phyloP scores from a whole-genome alignment of 1,140 invertebrate species.

The Magallana angulata region DNA sequence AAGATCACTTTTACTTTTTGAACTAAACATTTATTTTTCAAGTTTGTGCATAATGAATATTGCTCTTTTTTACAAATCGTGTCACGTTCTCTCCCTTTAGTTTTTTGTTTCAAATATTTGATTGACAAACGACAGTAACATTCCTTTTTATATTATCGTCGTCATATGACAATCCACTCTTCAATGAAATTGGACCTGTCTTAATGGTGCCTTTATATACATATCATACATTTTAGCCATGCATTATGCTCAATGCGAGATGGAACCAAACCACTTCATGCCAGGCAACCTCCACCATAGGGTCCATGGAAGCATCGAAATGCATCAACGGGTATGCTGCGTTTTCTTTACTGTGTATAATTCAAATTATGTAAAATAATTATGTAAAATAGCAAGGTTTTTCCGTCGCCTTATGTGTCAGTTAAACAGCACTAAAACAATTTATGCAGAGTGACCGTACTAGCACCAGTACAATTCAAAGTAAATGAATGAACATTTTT shows the following conservation, averaged over 20 bases:
- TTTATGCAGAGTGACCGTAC: too few relatives aligned
- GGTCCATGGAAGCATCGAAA: constrained; percentile 8
- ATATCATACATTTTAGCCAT: background rate
- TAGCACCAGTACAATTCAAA: too few relatives aligned
- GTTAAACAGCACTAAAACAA: too few relatives aligned
- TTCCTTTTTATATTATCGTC: background rate
- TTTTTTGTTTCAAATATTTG: background rate
- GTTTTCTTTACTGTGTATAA: background rate
- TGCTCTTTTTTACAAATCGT: too few relatives aligned
- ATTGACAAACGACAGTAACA: background rate
- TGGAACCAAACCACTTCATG: background rate
- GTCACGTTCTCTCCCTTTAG: too few relatives aligned
- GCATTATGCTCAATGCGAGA: background rate
- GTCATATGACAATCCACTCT: background rate
- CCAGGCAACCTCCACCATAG: background rate
- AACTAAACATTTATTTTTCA: too few relatives aligned
- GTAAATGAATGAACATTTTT: background rate
- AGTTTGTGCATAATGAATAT: too few relatives aligned
- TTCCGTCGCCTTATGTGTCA: too few relatives aligned
- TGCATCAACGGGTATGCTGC: background rate
- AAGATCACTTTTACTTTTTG: background rate
- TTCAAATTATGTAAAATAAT: background rate
- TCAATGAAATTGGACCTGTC: background rate
- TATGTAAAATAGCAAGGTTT: background rate
- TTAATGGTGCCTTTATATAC: background rate